phyloP scores from a whole-genome alignment of 1,140 invertebrate species.

The Drepana arcuata region DNA sequence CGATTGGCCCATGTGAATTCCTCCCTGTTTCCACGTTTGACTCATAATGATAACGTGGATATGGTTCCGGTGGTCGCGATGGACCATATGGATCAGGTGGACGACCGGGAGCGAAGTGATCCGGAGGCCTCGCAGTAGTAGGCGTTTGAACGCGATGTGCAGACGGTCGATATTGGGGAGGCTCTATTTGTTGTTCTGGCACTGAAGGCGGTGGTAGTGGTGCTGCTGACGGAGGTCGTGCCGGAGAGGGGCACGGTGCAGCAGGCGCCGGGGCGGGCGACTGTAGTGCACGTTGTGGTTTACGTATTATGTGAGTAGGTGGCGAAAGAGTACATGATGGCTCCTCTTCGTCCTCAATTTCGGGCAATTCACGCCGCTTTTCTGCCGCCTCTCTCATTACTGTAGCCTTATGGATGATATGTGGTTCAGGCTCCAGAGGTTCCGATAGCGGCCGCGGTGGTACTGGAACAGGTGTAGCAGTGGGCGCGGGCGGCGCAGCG shows the following conservation, averaged over 20 bases:
- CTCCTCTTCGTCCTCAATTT: conserved; percentile 60
- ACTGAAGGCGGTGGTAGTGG: conserved; percentile 20
- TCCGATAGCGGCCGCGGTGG: conserved; percentile 58
- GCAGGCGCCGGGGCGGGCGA: conserved; percentile 54
- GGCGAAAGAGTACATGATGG: conserved; percentile 48
- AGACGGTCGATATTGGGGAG: conserved; percentile 33
- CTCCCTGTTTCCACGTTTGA: conserved; percentile 34
- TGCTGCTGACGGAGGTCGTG: conserved; percentile 40
- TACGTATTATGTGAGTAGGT: conserved; percentile 60
- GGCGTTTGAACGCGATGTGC: conserved; percentile 50
- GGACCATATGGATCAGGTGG: conserved; percentile 49
- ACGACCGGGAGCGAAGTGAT: conserved; percentile 39
- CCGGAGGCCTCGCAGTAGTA: conserved; percentile 33
- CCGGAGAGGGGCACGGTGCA: conserved; percentile 44
- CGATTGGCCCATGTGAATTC: conserved; percentile 33
- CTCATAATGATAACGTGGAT: conserved; percentile 50
- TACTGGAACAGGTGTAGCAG: conserved; percentile 25
- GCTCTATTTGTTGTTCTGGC: conserved; percentile 17
- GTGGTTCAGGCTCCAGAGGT: conserved; percentile 60
- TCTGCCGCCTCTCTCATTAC: conserved; percentile 71
- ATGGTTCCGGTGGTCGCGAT: conserved; percentile 44
- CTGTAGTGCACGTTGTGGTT: conserved; percentile 42
- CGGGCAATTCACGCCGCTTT: conserved; percentile 58
- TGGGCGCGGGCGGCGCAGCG: conserved; percentile 45
- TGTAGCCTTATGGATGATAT: conserved; percentile 66